Conservation (phyloP, 2,797 vertebrate species). For the Picus viridis region DNA sequence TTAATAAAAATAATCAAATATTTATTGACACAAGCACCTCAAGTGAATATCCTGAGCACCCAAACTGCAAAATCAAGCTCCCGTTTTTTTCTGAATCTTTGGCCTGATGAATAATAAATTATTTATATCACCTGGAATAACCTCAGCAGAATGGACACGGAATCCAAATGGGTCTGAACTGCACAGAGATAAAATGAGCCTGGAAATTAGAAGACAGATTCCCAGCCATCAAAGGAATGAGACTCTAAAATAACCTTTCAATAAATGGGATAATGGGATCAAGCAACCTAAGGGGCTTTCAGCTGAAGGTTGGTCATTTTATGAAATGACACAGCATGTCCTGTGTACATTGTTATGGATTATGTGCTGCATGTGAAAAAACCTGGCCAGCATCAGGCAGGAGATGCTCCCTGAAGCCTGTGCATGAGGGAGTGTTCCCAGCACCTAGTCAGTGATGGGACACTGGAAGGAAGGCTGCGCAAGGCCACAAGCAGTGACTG, state of each 20-base stretch:
- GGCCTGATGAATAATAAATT: neutral
- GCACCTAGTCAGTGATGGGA: fast-evolving
- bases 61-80: conserved; percentile 24
- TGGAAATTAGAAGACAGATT: conserved; percentile 51
- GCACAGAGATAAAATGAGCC: conserved; percentile 33
- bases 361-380: neutral
- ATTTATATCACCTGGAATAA: conserved; percentile 23
- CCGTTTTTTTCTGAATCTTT: conserved; percentile 39
- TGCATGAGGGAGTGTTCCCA: neutral
- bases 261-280: conserved; percentile 38
- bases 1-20: conserved; percentile 29
- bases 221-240: conserved; percentile 47
- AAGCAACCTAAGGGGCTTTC: conserved; percentile 51
- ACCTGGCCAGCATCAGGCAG: neutral
- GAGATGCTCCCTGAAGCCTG: neutral
- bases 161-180: conserved; percentile 36
- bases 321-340: neutral
- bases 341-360: neutral
- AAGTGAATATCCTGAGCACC: neutral
- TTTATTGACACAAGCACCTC: conserved; percentile 3
- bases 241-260: conserved; percentile 52
- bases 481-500: neutral
- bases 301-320: conserved; percentile 31
- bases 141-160: neutral
- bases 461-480: fast-evolving